Conservation (phyloP, 2,113 vertebrate genomes). For the Herpailurus yagouaroundi region DNA sequence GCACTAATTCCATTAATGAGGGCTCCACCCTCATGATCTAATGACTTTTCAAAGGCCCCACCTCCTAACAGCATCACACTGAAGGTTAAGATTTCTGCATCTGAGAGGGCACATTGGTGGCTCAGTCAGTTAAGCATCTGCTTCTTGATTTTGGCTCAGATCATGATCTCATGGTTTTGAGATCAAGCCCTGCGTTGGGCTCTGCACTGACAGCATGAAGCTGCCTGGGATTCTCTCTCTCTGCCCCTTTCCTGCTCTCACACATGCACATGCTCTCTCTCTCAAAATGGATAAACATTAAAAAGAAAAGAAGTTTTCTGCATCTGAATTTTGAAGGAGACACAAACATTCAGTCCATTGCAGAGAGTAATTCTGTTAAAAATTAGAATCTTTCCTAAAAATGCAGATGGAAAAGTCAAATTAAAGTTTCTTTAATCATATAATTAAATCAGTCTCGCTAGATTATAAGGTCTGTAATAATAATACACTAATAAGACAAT, state of each 20-base stretch:
- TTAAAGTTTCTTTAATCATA: not conserved
- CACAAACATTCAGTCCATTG: not conserved
- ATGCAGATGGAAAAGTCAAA: not conserved
- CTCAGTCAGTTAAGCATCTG: too few relatives aligned
- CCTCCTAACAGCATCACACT: not conserved
- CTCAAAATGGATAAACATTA: too few relatives aligned
- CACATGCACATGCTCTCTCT: too few relatives aligned
- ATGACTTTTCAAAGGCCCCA: not conserved
- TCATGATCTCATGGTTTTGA: too few relatives aligned
- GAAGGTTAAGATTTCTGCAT: not conserved
- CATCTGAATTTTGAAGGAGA: not conserved
- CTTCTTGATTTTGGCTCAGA: too few relatives aligned
- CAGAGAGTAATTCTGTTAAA: not conserved
- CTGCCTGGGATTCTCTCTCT: too few relatives aligned
- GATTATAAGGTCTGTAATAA: not conserved
- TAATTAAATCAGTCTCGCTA: not conserved
- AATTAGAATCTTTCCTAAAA: not conserved
- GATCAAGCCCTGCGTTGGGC: too few relatives aligned
- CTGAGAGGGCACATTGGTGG: not conserved
- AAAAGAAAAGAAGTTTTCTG: not conserved
- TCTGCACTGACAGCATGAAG: too few relatives aligned
- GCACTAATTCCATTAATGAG: not conserved
- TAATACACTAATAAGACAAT: too few relatives aligned
- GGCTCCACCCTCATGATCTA: not conserved
- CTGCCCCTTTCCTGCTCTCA: too few relatives aligned